Percentiles rank a stretch among this genome's conserved stretches.
Evolutionary conservation across 2,113 vertebrate genomes (phyloP).

Genomic region (Labeo rohita): DNA sequence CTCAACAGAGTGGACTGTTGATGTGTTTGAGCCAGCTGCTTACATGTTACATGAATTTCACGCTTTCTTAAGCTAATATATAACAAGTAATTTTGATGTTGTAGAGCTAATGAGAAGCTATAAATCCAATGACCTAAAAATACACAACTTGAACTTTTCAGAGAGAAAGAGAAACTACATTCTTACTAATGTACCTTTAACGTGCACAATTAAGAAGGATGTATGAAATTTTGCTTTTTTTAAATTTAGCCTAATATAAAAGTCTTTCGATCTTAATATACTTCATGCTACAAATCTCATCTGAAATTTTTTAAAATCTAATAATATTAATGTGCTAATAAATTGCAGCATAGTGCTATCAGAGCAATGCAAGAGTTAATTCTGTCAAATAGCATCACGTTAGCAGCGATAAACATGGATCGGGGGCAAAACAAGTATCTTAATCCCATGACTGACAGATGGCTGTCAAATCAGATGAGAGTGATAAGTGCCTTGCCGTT

Average conservation of each 20-base stretch:
- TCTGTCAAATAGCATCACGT: slow-evolving; percentile 45
- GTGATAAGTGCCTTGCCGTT: slow-evolving; percentile 90
- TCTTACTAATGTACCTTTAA: neutral
- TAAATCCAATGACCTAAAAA: neutral
- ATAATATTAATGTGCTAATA: neutral
- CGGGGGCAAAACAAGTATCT: slow-evolving; percentile 73
- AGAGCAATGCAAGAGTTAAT: neutral
- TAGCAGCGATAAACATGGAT: slow-evolving; percentile 66
- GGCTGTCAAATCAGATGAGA: slow-evolving; percentile 91
- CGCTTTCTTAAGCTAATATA: neutral
- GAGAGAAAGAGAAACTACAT: neutral
- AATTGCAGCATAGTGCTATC: too few relatives aligned
- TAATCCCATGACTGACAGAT: slow-evolving; percentile 89
- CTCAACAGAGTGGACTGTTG: slow-evolving; percentile 33
- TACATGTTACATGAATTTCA: slow-evolving; percentile 4
- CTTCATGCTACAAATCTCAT: neutral
- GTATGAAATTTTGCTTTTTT: neutral
- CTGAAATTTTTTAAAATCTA: neutral
- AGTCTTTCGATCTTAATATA: neutral
- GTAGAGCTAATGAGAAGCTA: neutral
- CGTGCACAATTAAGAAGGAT: neutral
- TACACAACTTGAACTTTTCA: neutral
- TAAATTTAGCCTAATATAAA: neutral
- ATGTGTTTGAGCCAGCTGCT: slow-evolving; percentile 41
- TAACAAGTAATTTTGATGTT: neutral